Conservation (phyloP, 2,888 invertebrate genomes). For the Scrobipalpa costella region DNA sequence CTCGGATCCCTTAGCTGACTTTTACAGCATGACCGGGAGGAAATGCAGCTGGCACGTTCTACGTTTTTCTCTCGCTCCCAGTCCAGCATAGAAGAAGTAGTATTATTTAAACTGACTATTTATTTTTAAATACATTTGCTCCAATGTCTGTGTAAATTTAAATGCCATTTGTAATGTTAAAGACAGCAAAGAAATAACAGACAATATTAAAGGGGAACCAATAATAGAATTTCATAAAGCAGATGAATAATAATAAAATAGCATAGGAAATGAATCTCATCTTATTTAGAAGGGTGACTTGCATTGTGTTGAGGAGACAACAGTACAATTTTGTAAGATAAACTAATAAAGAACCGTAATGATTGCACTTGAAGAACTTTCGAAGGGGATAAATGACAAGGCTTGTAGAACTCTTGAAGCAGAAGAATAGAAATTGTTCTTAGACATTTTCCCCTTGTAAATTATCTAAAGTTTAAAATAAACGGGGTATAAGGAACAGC, state of each 20-base stretch:
- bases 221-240: background rate
- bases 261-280: background rate
- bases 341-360: background rate
- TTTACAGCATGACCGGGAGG: too few species aligned
- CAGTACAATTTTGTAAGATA: slow-evolving; percentile 6
- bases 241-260: background rate
- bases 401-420: background rate
- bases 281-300: slow-evolving; percentile 2
- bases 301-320: background rate
- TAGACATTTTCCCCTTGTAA: background rate
- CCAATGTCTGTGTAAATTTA: too few species aligned
- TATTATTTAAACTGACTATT: too few species aligned
- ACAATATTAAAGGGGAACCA: background rate
- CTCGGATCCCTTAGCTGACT: too few species aligned
- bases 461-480: background rate
- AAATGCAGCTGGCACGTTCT: too few species aligned
- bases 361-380: background rate
- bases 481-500: background rate
- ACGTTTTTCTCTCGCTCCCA: too few species aligned
- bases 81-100: too few species aligned
- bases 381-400: background rate
- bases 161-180: too few species aligned
- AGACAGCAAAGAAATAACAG: background rate
- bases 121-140: too few species aligned
- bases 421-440: slow-evolving; percentile 1